Base-by-base conservation (phyloP, 2,888 invertebrate genomes). In the Nomada ruficornis region DNA sequence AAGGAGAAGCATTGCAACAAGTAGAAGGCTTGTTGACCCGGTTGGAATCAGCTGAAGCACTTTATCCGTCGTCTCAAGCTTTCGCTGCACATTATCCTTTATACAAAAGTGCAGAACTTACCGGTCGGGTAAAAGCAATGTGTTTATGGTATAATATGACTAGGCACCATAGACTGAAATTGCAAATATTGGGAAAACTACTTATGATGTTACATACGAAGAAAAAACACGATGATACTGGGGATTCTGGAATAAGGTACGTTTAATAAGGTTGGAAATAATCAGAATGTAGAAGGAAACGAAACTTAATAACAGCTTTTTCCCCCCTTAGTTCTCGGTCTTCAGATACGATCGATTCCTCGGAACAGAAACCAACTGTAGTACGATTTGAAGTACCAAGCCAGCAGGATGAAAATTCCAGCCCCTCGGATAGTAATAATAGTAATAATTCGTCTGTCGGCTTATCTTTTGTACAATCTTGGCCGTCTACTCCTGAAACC, bases 61-160 rank as follows among this genome's bases (percentile, higher is more conserved):
- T 98, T 15, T 98, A 97, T 94, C 98, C 98, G 0, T 98, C 98
- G 7, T 96, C 96, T 70, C 96, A 96, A 88, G 97, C 97, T 29
- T 97, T 98, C 94, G 97, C 96, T 0, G 94, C 94, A 9, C 96
- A 97, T 80, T 97, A 97, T 94, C 96, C 97, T 18, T 94, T 96
- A 20, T 96, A 97, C 84, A 96, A 95, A 80, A 96, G 96, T 78
- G 92, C 95, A 1, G 95, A 95, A 75, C 97, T 98, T 90, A 95
- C 95, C 44, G 95, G 95, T 70, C 94, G 96, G 89, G 95, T 97
- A 13, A 96, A 97, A 94, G 97, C 98, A 15, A 96, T 98, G 96
- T 98, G 97, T 91, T 95, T 98, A 2, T 99, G 98, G 98, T 97
- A 97, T 93, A 99, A 98, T 94, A 97, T 97, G 92, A 97, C 97